Base-by-base conservation (phyloP, 2,888 invertebrate genomes). In the Megamerina dolium region DNA sequence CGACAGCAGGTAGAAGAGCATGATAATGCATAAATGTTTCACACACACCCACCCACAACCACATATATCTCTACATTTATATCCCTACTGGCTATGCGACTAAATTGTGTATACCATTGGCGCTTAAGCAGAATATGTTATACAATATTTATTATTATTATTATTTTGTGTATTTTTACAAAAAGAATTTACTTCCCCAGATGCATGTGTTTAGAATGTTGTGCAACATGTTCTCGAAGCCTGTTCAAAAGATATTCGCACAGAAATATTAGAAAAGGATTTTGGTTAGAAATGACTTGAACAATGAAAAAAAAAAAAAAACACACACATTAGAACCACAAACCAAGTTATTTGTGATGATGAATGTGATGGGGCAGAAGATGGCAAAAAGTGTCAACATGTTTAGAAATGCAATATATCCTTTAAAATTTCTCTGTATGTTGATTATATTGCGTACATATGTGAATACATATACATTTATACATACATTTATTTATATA, bases 191-290 rank as follows among this genome's bases (percentile, higher is more conserved):
- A n/a, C n/a, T n/a, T n/a, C n/a, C n/a, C n/a, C n/a, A n/a, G n/a
- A n/a, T n/a, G n/a, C n/a, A n/a, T n/a, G n/a, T n/a, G n/a, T n/a
- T n/a, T n/a, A n/a, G n/a, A n/a, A n/a, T n/a, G n/a, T 10, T 23
- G 6, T 30, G 30, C 26, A 26, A 14, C 20, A 16, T 10, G 9
- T 43, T 5, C 19, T 42, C 4, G 14, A 5, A 20, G 54, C 68
- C 68, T 64, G 62, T 53, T 60, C 53, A 52, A 49, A 56, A 64
- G 66, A 68, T 66, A 67, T 67, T 68, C 65, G 61, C 62, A 59
- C 61, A 63, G 64, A 64, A 67, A 64, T 66, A 57, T 60, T 63
- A 64, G 63, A 66, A 66, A 58, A 54, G 48, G 51, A 55, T 50
- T 44, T 46, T 53, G 48, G 53, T 54, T 51, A 55, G 55, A 55